Conservation (phyloP, 2,888 invertebrate genomes). For the Apomyelois bistriatella region DNA sequence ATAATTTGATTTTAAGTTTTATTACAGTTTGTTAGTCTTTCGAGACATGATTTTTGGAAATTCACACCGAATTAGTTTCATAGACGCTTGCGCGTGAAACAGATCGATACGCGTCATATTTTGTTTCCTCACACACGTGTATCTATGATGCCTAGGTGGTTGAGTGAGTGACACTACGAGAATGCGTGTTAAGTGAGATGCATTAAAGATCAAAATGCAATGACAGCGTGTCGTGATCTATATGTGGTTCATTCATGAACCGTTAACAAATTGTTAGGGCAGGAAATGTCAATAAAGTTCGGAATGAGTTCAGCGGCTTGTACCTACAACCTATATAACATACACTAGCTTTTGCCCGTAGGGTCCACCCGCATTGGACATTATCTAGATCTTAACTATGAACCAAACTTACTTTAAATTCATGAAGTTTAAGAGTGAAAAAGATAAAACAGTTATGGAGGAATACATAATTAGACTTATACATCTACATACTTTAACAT, state of each 20-base stretch:
- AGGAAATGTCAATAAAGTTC: conserved; percentile 41
- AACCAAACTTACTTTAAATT: too few species aligned
- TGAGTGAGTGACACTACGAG: background rate
- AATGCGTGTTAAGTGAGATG: conserved; percentile 1
- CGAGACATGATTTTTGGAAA: conserved; percentile 20
- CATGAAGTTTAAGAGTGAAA: too few species aligned
- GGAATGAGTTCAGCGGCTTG: conserved; percentile 16
- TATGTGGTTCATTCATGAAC: conserved; percentile 35
- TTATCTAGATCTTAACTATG: too few species aligned
- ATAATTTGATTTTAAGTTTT: background rate
- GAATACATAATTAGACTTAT: too few species aligned
- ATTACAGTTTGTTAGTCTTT: background rate
- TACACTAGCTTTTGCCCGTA: too few species aligned
- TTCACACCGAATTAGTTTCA: conserved; percentile 20
- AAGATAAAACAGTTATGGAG: too few species aligned
- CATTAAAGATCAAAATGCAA: conserved; percentile 28
- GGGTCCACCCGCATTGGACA: too few species aligned
- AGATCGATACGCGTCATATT: conserved; percentile 55
- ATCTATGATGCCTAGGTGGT: conserved; percentile 4
- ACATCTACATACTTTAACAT: too few species aligned
- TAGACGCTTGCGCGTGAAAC: conserved; percentile 66
- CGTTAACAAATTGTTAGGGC: conserved; percentile 40
- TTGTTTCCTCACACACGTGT: conserved; percentile 21
- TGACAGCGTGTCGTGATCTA: conserved; percentile 13
- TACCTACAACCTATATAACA: background rate